Evolutionary conservation across 2,888 invertebrate genomes (phyloP), one percentile per base, ranked within the genome.

Genomic region (Macrophya alboannulata): DNA sequence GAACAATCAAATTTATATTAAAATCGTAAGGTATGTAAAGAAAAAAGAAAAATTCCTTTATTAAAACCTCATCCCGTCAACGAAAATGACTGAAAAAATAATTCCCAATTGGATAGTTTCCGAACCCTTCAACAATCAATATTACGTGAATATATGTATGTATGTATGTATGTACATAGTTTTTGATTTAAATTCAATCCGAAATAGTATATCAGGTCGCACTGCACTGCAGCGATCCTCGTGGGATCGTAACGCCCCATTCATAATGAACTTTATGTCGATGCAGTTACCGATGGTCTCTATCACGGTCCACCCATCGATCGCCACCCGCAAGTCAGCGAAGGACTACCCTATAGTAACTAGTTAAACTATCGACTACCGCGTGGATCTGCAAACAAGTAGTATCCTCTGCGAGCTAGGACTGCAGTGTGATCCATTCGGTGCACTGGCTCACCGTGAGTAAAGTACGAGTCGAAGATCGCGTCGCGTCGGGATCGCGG

Each of bases 291-390:
- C 62, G 62, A 62, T 25, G 25, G 4, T 25, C 25, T 62, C 62
- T 10, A 62, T 25, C 25, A 10, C n/a, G 72, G 21, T 74, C 21
- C 43, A 45, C 21, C 72, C 45, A 25, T 21, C 43, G 21, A 72
- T 74, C 45, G 72, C 45, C 45, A 45, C n/a, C 72, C 45, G 72
- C 25, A 45, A 45, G 72, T 74, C 72, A 45, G 12, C 72, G 72
- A 74, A n/a, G n/a, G 72, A 74, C 45, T 31, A 31, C 31, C 31
- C n/a, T n/a, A n/a, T 31, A 31, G 31, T 31, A 31, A 31, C 31
- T n/a, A 45, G 45, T 31, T 45, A 25, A 74, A 45, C 40, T n/a
- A 43, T 43, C 4, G 72, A 45, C 72, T 74, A 74, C 72, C 72
- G 72, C 21, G 45, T 10, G 31, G 68, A 74, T 21, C 43, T n/a